Percentiles rank a stretch among this genome's conserved stretches.
Evolutionary conservation across 2,113 vertebrate species (phyloP).

Genomic region (Chloropsis cyanopogon): DNA sequence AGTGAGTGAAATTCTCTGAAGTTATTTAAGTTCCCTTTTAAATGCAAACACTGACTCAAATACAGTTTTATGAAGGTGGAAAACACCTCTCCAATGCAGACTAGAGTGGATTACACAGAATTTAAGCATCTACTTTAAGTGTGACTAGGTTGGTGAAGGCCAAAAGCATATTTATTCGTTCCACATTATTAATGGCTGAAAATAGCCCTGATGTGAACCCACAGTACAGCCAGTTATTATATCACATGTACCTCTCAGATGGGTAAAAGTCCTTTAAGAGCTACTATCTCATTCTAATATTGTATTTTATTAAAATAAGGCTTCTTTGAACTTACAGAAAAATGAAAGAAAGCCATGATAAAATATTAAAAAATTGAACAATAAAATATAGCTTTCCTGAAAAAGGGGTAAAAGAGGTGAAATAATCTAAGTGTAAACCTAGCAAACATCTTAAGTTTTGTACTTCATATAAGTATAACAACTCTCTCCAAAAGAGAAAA

Average conservation of each 20-base stretch:
- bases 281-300: neutral
- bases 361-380: neutral
- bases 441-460: neutral
- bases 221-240: neutral
- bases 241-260: neutral
- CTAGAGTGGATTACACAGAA: neutral
- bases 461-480: neutral
- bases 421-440: neutral
- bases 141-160: neutral
- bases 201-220: neutral
- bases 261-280: neutral
- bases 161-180: neutral
- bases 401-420: neutral
- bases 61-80: neutral
- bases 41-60: neutral
- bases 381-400: neutral
- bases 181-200: neutral
- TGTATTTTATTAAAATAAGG: neutral
- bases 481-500: neutral
- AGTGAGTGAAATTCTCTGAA: neutral
- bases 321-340: neutral
- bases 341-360: neutral
- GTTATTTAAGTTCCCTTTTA: neutral
- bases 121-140: neutral
- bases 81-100: neutral